Conservation (phyloP, 2,113 vertebrate genomes). For the Pampusana beccarii region DNA sequence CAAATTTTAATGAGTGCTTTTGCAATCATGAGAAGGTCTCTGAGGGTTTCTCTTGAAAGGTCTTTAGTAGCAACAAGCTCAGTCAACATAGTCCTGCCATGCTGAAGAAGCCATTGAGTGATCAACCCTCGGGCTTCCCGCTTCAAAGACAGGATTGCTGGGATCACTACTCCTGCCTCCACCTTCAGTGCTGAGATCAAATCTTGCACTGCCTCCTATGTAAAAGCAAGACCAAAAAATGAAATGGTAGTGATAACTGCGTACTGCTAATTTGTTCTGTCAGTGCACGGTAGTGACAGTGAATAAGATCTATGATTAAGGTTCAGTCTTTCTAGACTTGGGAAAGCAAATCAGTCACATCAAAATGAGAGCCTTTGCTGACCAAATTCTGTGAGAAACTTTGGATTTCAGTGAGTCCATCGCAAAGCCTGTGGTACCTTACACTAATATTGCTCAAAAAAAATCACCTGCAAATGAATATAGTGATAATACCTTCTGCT, state of each 20-base stretch:
- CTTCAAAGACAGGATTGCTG: constrained; percentile 85
- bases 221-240: background rate
- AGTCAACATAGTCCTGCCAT: constrained; percentile 73
- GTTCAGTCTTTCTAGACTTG: background rate
- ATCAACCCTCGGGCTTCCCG: constrained; percentile 76
- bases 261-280: background rate
- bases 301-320: background rate
- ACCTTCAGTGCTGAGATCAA: constrained; percentile 80
- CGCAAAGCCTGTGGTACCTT: background rate
- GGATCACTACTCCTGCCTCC: constrained; percentile 70
- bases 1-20: constrained; percentile 78
- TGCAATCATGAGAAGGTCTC: constrained; percentile 74
- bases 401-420: background rate
- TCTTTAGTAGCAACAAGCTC: constrained; percentile 41
- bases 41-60: constrained; percentile 58
- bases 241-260: background rate
- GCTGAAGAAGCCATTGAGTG: constrained; percentile 83
- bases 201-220: constrained; percentile 86
- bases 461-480: background rate
- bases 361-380: background rate
- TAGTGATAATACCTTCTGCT: constrained; percentile 80
- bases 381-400: background rate
- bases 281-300: background rate
- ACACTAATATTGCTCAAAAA: background rate
- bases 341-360: background rate